Conservation (phyloP, 2,888 invertebrate species). For the Euproctis similis region DNA sequence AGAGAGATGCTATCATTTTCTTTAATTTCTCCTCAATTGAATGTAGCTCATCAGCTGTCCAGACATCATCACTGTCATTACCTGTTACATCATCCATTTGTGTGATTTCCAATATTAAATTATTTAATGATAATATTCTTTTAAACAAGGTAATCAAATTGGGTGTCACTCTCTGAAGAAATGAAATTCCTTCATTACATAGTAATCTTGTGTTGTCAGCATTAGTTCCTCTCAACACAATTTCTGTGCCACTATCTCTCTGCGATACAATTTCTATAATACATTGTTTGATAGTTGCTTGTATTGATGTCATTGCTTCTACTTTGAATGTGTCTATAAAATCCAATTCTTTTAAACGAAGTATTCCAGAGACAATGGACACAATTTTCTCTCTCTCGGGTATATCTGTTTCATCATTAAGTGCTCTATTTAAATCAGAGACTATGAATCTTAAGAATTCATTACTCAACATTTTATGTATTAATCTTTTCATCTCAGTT, state of each 20-base stretch:
- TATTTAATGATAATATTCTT: conserved; percentile 83
- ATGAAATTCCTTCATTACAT: conserved; percentile 81
- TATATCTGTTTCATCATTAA: conserved; percentile 72
- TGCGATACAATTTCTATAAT: conserved; percentile 82
- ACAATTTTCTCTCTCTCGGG: conserved; percentile 90
- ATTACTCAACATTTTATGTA: conserved; percentile 96
- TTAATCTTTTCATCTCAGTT: conserved; percentile 94
- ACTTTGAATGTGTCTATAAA: conserved; percentile 91
- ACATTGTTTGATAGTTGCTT: conserved; percentile 91
- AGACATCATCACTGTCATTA: conserved; percentile 80
- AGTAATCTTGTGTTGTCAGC: conserved; percentile 71
- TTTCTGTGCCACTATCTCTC: conserved; percentile 62
- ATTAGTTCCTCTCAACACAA: conserved; percentile 61
- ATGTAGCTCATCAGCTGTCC: conserved; percentile 81
- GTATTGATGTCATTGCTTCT: conserved; percentile 92
- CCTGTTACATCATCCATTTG: conserved; percentile 75
- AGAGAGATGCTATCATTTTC: conserved; percentile 87
- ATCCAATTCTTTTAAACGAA: conserved; percentile 89
- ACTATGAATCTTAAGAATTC: conserved; percentile 96
- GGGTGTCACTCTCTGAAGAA: conserved; percentile 79
- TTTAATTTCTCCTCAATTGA: conserved; percentile 82
- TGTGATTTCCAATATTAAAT: conserved; percentile 85
- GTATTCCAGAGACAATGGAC: conserved; percentile 91
- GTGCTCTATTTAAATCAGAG: conserved; percentile 91
- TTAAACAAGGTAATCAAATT: conserved; percentile 81